Evolutionary conservation across 1,140 invertebrate species (phyloP), one percentile per base, ranked within the genome.

Genomic region (Danaus melanippus): DNA sequence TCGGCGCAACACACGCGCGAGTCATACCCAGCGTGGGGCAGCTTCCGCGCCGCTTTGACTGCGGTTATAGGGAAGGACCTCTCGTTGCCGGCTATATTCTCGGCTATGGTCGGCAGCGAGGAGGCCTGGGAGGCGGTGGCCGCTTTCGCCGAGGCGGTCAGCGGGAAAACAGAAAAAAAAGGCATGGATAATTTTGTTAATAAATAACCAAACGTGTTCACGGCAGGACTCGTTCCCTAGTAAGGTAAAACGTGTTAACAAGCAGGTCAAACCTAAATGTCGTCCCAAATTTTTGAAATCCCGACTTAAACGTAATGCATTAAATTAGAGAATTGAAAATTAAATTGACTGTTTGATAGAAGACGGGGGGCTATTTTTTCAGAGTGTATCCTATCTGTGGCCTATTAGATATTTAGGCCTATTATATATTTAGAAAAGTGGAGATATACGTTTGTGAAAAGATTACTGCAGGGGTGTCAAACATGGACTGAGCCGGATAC

Each of bases 361-460:
- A 8, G 60, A 78, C 51, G 71, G 64, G 8, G 76, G 1, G 9
- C 42, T 68, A 10, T 54, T n/a, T 65, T 55, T 58, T 67, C 62
- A 12, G 68, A 77, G 9, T 89, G 77, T 81, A 84, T 73, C 7
- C 75, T 83, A 11, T 83, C 84, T 0, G 67, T 90, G 6, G 87
- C 89, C 0, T 66, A n/a, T n/a, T n/a, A n/a, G n/a, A n/a, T n/a
- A n/a, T n/a, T n/a, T n/a, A n/a, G n/a, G n/a, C n/a, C n/a, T n/a
- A n/a, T n/a, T n/a, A n/a, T n/a, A n/a, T n/a, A n/a, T n/a, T n/a
- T 90, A 90, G 68, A 66, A 64, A 15, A 71, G 81, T 58, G 82
- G 79, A 9, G 21, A 32, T 32, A 32, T 4, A 7, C 4, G 21
- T 32, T 32, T 7, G 6, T 32, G 21, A 3, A 5, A 8, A 32